Evolutionary conservation across 2,888 invertebrate species (phyloP), one percentile per base, ranked within the genome.

Genomic region (Octodonta nipae): DNA sequence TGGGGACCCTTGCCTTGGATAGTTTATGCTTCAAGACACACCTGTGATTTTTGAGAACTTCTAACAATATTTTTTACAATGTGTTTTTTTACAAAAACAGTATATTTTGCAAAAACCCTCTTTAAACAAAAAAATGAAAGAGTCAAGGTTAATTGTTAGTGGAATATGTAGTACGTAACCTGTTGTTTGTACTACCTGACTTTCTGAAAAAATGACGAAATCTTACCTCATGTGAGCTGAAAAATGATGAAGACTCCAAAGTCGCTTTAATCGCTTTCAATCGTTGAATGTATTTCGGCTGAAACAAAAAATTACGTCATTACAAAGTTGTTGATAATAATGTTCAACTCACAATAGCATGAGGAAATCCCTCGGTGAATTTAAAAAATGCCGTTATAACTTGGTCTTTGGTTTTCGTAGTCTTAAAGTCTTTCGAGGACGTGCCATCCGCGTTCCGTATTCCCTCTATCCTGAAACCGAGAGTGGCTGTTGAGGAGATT

Each of bases 381-480:
- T 83, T 80, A 51, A 67, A 71, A 50, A 93, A 78, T 8, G 85
- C 82, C 47, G 78, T 74, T 48, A 75, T 72, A 27, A 93, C 78
- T 63, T 83, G 80, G 36, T 85, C 82, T 49, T 76, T 73, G 22
- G 81, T 78, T 63, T 87, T 84, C 13, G 89, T 91, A 8, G 87
- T 91, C 63, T 93, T 93, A 63, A 91, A 92, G 63, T 93, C 91
- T 70, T 89, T 92, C 43, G 84, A 82, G 43, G 89, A 88, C 36
- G 81, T 83, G 20, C 89, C 91, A 52, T 89, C 87, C 38, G 81
- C 78, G 54, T 83, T 83, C 58, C 84, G 79, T 41, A 86, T 84
- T 12, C 93, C 96, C 62, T 96, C 96, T 57, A 98, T 88, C 50
- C 96, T 73, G 65, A 96, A 96, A 33, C 96, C 96, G 29, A 95